These are phyloP conservation scores for Sinotaia quadrata DNA, from an alignment of 2,888 invertebrate genomes.

Conservation along the genomic window DNA sequence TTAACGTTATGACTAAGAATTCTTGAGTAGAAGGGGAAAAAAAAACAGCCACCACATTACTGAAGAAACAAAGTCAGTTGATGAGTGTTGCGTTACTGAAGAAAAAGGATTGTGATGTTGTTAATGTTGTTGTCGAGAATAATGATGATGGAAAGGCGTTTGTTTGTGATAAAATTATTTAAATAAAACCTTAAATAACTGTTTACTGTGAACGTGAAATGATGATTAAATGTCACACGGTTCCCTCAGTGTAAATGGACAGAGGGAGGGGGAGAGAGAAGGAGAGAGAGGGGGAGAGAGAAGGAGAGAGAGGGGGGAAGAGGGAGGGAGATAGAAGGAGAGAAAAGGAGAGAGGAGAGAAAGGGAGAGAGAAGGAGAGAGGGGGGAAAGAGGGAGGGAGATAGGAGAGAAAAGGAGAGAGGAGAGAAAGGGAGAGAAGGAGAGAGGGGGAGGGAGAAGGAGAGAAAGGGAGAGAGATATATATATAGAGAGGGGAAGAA, in stretches of 20 bases:
- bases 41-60: too few relatives aligned
- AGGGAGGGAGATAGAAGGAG: background rate
- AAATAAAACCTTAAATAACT: too few relatives aligned
- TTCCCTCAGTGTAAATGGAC: background rate
- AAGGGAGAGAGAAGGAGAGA: background rate
- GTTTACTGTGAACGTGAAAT: too few relatives aligned
- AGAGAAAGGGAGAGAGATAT: constrained; percentile 11
- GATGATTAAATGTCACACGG: too few relatives aligned
- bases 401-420: background rate
- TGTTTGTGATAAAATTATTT: too few relatives aligned
- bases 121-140: too few relatives aligned
- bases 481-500: background rate
- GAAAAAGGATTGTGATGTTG: too few relatives aligned
- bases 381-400: background rate
- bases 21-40: too few relatives aligned
- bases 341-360: background rate
- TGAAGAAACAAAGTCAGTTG: too few relatives aligned
- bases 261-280: background rate
- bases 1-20: too few relatives aligned
- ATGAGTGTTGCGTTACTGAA: too few relatives aligned
- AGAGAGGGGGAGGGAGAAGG: background rate
- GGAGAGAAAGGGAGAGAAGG: background rate
- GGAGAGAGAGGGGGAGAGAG: background rate
- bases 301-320: background rate
- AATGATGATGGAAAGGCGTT: too few relatives aligned